Conservation (phyloP, 2,797 vertebrate species). For the Falco rusticolus region DNA sequence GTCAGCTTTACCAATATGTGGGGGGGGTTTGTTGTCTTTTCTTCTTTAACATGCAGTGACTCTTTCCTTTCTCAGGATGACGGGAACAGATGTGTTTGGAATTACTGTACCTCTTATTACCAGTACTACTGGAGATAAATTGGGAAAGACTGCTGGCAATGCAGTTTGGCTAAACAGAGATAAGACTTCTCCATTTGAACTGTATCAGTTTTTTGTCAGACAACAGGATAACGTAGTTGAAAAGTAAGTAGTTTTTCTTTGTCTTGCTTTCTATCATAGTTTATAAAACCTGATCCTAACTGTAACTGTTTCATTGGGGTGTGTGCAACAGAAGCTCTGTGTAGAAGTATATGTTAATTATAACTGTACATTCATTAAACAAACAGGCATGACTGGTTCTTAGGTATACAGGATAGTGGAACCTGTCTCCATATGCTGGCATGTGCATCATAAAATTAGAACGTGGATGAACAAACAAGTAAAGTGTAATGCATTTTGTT, state of each 20-base stretch:
- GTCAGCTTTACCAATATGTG: not conserved
- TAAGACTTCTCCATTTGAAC: constrained; percentile 92
- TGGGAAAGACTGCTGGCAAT: constrained; percentile 96
- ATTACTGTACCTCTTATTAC: constrained; percentile 94
- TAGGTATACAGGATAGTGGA: not conserved
- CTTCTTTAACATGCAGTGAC: not conserved
- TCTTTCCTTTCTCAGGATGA: constrained; percentile 77
- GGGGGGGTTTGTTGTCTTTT: no score
- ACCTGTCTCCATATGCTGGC: not conserved
- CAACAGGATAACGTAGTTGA: constrained; percentile 86
- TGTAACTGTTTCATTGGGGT: not conserved
- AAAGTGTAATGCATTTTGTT: not conserved
- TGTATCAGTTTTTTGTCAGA: constrained; percentile 95
- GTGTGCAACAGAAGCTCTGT: not conserved
- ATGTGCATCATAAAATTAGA: not conserved
- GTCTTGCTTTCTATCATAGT: not conserved
- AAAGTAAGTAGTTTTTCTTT: constrained; percentile 74
- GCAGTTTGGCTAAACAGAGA: constrained; percentile 94
- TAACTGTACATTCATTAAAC: not conserved
- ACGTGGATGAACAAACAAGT: not conserved
- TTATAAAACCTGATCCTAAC: not conserved
- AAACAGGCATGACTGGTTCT: not conserved
- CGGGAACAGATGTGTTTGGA: constrained; percentile 91
- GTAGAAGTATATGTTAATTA: not conserved
- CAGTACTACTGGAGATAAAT: constrained; percentile 89